Base-by-base conservation (phyloP, 2,797 vertebrate genomes). In the Dromococcyx pavoninus region DNA sequence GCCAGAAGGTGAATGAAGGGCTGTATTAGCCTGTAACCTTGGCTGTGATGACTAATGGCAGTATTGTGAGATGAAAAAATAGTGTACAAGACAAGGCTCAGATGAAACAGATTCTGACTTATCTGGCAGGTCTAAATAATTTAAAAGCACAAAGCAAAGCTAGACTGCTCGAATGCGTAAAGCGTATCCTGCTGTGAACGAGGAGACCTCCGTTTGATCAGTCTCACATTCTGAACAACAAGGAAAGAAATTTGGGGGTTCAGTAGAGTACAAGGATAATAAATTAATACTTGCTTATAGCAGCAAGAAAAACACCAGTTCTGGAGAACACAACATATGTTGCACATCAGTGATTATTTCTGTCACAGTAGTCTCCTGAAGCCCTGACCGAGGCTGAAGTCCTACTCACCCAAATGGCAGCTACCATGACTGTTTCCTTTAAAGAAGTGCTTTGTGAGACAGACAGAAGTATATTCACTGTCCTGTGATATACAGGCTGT, bases 81-180 rank as follows among this genome's bases (percentile, higher is more conserved):
- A 96, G 88, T 93, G 93, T 93, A 95, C 94, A 95, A 95, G 91
- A 92, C 92, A 97, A 97, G 96, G 78, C 85, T 91, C 92, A 97
- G 96, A 97, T 97, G 92, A 98, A 98, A 98, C 92, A 96, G 92
- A 96, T 88, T 97, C 94, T 94, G 91, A 97, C 94, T 95, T 97
- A 82, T 94, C 96, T 97, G 82, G 76, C 95, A 96, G 61, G 86
- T 95, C 94, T 98, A 97, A 98, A 98, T 97, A 97, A 98, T 98
- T 98, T 94, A 98, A 96, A 96, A 97, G 90, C 96, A 96, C 75
- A 97, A 97, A 97, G 96, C 94, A 93, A 86, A 74, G 27, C 46
- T 88, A 91, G 79, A 75, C 93, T 96, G 86, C 91, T 96, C 93
- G 94, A 95, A 93, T 4, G 27, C 94, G 92, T 94, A 96, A 97